A percentile compares a stretch with the other conserved stretches of the same genome.
Evolutionary conservation across 2,113 vertebrate species (phyloP).

Genomic region (Brachirus orientalis): DNA sequence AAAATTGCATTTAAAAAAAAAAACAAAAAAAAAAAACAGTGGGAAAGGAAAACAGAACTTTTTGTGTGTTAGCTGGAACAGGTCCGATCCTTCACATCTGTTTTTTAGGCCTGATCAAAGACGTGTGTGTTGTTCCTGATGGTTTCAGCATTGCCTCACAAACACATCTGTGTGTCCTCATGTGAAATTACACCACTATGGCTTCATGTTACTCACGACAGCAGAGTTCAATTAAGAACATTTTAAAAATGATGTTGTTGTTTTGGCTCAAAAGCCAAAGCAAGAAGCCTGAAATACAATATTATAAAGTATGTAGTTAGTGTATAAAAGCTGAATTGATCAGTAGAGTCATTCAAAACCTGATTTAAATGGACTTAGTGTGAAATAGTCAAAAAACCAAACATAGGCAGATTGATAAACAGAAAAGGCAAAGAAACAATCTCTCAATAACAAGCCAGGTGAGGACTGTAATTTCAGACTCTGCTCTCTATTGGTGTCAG

Average conservation of each 20-base stretch:
- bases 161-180: neutral
- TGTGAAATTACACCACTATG: neutral
- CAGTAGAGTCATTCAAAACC: neutral
- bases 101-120: neutral
- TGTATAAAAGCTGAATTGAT: neutral
- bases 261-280: neutral
- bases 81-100: constrained; percentile 8
- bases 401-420: too few relatives aligned
- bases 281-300: constrained; percentile 1
- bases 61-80: constrained; percentile 20
- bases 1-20: neutral
- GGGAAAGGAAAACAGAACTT: constrained; percentile 23
- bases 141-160: constrained; percentile 32
- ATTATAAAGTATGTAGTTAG: neutral
- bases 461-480: constrained; percentile 59
- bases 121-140: neutral
- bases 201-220: constrained; percentile 15
- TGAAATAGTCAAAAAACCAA: too few relatives aligned
- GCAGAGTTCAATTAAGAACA: constrained; percentile 1
- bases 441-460: constrained; percentile 19
- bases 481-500: constrained; percentile 32
- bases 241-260: neutral
- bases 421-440: neutral
- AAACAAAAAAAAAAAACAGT: constrained; percentile 27
- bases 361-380: neutral